Evolutionary conservation across 1,140 invertebrate species (phyloP), one percentile per base, ranked within the genome.

Genomic region (Zaprionus ornatus): DNA sequence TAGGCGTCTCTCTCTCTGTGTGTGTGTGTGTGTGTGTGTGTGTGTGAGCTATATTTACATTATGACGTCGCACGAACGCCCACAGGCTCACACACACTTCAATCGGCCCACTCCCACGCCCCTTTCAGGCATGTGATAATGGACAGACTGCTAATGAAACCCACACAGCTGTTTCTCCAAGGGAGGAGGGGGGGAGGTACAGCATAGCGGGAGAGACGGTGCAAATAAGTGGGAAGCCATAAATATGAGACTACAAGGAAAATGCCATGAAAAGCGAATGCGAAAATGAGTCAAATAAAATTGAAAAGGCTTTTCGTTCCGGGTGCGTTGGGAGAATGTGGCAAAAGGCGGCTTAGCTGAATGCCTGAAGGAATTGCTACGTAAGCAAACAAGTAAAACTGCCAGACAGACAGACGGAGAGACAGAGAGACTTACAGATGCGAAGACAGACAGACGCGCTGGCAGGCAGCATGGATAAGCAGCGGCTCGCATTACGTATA

Each of bases 161-260:
- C 54, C 59, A 79, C 63, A 79, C 74, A 76, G 68, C 77, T 79
- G 77, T 75, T 70, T 57, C 27, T 32, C 32, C 40, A 17, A 17
- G 57, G 52, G 19, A 19, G 21, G 54, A 21, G 54, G 42, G 40
- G 9, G 9, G 35, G 17, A 10, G 7, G n/a, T 7, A 45, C 40
- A 35, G 42, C 35, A 21, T 60, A 60, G 25, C 61, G 72, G n/a
- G 19, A 23, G 23, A 32, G 45, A 45, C 40, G 40, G 59, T 59
- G 42, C 71, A 86, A 82, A 85, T 85, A 85, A 79, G 79, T 74
- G 83, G 35, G 67, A 75, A 75, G 73, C 78, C 83, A 87, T 87
- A 86, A 88, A 80, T 74, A 83, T 52, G 57, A 55, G 54, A 66
- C 64, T 79, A 76, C 82, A 85, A 72, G 77, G 74, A 61, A 78